These are phyloP conservation scores for Plestiodon gilberti DNA, from an alignment of 2,113 vertebrate genomes.

Conservation along the genomic window DNA sequence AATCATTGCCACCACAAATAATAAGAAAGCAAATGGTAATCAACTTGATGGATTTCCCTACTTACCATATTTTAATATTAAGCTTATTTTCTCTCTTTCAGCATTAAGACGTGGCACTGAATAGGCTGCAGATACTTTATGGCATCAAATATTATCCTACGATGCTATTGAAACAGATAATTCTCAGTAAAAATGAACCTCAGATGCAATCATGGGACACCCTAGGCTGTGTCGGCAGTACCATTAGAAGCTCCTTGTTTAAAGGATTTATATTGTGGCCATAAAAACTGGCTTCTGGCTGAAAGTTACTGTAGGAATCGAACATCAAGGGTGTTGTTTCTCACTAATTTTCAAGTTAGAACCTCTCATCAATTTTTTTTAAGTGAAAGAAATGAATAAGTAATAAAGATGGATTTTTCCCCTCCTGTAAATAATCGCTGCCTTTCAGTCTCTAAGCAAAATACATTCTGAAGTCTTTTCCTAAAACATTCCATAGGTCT, in stretches of 20 bases:
- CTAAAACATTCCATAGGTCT: not conserved
- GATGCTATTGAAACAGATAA: not conserved
- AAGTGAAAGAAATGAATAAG: conserved; percentile 6
- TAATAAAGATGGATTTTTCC: not conserved
- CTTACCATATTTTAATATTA: not conserved
- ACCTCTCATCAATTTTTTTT: not conserved
- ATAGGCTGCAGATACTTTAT: not conserved
- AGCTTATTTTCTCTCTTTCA: not conserved
- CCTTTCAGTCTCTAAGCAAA: not conserved
- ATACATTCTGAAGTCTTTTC: not conserved
- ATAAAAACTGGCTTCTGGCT: not conserved
- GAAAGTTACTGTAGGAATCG: not conserved
- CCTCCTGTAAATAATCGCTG: not conserved
- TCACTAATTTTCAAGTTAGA: not conserved
- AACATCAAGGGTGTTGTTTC: not conserved
- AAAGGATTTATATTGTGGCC: accelerated
- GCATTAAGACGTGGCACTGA: not conserved
- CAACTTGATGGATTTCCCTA: not conserved
- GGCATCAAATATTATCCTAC: not conserved
- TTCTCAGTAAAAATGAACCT: not conserved
- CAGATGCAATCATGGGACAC: not conserved
- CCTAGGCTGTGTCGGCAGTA: not conserved
- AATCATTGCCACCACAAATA: not conserved
- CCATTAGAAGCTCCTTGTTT: not conserved
- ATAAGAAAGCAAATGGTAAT: not conserved